Evolutionary conservation across 2,888 invertebrate genomes (phyloP).

Genomic region (Xestoiulus laeticollis): DNA sequence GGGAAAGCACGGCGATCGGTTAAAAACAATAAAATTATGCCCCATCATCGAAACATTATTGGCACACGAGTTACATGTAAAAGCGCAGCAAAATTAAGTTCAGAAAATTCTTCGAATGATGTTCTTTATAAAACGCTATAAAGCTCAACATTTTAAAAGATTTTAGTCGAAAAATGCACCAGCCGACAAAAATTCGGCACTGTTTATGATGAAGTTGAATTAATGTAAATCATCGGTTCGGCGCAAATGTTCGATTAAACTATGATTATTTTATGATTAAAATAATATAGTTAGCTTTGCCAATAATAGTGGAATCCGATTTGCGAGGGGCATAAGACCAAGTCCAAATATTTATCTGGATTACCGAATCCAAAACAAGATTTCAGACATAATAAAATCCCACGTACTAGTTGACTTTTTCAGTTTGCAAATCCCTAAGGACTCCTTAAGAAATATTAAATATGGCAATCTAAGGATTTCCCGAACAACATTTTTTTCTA

Average conservation of each 20-base stretch:
- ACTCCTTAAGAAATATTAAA: too few species aligned
- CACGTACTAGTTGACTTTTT: too few species aligned
- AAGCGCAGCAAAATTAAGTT: neutral
- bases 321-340: neutral
- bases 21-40: constrained; percentile 11
- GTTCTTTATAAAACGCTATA: neutral
- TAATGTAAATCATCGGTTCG: neutral
- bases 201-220: neutral
- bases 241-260: neutral
- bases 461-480: too few species aligned
- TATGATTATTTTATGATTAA: neutral
- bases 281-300: neutral
- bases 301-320: neutral
- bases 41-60: neutral
- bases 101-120: neutral
- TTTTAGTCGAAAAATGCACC: neutral
- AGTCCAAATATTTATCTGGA: neutral
- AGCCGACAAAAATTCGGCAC: neutral
- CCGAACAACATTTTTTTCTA: too few species aligned
- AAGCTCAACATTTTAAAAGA: constrained; percentile 2
- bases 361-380: too few species aligned
- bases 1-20: neutral
- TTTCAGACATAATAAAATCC: too few species aligned
- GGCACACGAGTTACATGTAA: constrained; percentile 33
- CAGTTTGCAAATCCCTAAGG: too few species aligned